phyloP scores from a whole-genome alignment of 2,113 vertebrate species.

The Lates calcarifer region DNA sequence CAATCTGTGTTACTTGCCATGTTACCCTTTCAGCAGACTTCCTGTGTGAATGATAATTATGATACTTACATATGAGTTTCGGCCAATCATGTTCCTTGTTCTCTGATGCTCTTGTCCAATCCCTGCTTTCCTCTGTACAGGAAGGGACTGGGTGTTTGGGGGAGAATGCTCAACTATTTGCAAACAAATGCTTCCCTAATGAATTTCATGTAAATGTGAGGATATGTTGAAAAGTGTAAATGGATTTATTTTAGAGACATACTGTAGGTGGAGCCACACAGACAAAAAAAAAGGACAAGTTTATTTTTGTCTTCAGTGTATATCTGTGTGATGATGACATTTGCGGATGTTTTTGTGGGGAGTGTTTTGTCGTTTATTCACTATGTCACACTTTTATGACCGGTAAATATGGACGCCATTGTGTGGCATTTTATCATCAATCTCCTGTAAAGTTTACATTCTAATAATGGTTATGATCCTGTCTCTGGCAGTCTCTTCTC shows the following conservation, averaged over 20 bases:
- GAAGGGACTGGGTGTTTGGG: slow-evolving; percentile 20
- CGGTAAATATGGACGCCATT: slow-evolving; percentile 74
- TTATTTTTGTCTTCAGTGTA: slow-evolving; percentile 82
- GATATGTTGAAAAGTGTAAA: slow-evolving; percentile 78
- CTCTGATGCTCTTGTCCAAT: slow-evolving; percentile 25
- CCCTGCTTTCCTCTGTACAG: slow-evolving; percentile 48
- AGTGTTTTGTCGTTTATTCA: slow-evolving; percentile 78
- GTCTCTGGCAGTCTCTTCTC: slow-evolving; percentile 74
- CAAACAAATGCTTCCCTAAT: slow-evolving; percentile 76
- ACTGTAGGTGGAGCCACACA: slow-evolving; percentile 71
- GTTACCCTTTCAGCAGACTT: slow-evolving; percentile 62
- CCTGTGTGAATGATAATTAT: slow-evolving; percentile 51
- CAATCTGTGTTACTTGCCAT: slow-evolving; percentile 70
- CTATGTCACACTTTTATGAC: slow-evolving; percentile 77
- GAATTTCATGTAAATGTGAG: slow-evolving; percentile 73
- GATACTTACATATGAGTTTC: slow-evolving; percentile 42
- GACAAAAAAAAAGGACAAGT: slow-evolving; percentile 60
- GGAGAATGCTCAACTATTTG: slow-evolving; percentile 48
- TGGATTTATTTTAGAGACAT: slow-evolving; percentile 76
- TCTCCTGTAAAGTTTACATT: slow-evolving; percentile 84
- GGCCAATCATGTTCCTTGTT: slow-evolving; percentile 57
- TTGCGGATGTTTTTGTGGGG: slow-evolving; percentile 81
- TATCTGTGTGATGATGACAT: slow-evolving; percentile 78
- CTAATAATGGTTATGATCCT: slow-evolving; percentile 73
- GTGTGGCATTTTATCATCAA: slow-evolving; percentile 71